A percentile compares a stretch with the other conserved stretches of the same genome.
These are phyloP conservation scores for Tolypeutes matacus DNA, from an alignment of 2,797 vertebrate genomes.

Conservation along the genomic window DNA sequence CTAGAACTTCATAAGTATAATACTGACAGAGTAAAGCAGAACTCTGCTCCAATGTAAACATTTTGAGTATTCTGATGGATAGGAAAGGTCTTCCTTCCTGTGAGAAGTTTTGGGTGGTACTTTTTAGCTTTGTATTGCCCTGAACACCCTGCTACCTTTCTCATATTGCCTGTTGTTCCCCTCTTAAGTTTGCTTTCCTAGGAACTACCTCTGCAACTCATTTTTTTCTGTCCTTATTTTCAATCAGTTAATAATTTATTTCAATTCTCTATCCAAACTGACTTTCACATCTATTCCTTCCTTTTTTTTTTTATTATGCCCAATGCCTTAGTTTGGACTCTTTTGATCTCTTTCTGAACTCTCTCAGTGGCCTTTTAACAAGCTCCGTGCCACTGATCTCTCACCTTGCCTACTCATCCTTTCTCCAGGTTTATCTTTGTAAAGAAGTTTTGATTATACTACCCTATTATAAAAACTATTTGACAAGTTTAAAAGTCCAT, in stretches of 20 bases:
- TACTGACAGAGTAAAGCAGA: neutral
- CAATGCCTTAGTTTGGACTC: neutral
- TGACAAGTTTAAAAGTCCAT: constrained; percentile 15
- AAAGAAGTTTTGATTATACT: constrained; percentile 54
- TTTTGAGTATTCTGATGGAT: neutral
- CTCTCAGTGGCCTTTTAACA: neutral
- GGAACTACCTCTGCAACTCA: neutral
- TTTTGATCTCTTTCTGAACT: constrained; percentile 41
- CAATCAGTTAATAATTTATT: neutral
- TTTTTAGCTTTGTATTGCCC: neutral
- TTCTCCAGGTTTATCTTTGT: constrained; percentile 60
- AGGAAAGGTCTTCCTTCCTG: neutral
- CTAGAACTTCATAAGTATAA: neutral
- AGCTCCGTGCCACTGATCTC: neutral
- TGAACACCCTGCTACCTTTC: neutral
- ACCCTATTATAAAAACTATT: constrained; percentile 25
- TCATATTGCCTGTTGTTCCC: neutral
- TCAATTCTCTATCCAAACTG: neutral
- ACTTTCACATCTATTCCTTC: neutral
- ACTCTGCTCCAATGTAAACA: neutral
- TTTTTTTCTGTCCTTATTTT: neutral
- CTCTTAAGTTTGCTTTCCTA: neutral
- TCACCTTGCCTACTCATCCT: constrained; percentile 2
- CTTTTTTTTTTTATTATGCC: neutral
- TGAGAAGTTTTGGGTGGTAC: neutral